Percentiles rank a stretch among this genome's conserved stretches.
phyloP scores from a whole-genome alignment of 2,113 vertebrate species.

The Sorex araneus region DNA sequence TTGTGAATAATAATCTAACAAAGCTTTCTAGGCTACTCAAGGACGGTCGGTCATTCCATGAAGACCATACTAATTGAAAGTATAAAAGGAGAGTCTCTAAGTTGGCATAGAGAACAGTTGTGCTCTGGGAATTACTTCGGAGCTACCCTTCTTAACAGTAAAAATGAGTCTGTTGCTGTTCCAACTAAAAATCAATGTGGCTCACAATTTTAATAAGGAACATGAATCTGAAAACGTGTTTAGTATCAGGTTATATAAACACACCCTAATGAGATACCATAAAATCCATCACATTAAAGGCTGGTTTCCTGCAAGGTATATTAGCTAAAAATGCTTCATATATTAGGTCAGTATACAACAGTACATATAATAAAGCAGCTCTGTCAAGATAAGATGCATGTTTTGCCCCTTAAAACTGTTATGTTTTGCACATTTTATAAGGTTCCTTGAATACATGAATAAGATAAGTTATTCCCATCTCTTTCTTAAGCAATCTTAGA shows the following conservation, averaged over 20 bases:
- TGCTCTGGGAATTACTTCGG: constrained; percentile 87
- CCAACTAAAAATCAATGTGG: constrained; percentile 89
- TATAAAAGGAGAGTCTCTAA: constrained; percentile 71
- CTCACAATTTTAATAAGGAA: constrained; percentile 92
- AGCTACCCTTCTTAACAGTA: constrained; percentile 85
- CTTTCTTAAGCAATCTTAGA: constrained; percentile 92
- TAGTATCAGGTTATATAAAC: constrained; percentile 92
- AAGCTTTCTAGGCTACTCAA: constrained; percentile 66
- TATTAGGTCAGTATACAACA: constrained; percentile 91
- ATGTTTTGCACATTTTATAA: constrained; percentile 92
- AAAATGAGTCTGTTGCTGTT: constrained; percentile 86
- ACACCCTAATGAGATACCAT: constrained; percentile 92
- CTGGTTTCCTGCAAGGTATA: constrained; percentile 91
- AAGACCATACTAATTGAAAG: constrained; percentile 82
- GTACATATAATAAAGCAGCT: constrained; percentile 90
- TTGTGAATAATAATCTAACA: constrained; percentile 71
- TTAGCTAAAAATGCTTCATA: constrained; percentile 92
- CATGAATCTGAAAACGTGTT: constrained; percentile 91
- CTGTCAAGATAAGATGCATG: constrained; percentile 91
- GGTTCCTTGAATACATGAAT: constrained; percentile 93
- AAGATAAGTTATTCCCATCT: constrained; percentile 91
- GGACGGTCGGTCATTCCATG: constrained; percentile 73
- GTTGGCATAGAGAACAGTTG: constrained; percentile 82
- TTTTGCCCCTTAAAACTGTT: constrained; percentile 91
- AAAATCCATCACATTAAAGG: constrained; percentile 93